Percentiles rank a stretch among this genome's conserved stretches.
These are phyloP conservation scores for Caenorhabditis zanzibari DNA, from an alignment of 2,888 invertebrate genomes.

Conservation along the genomic window DNA sequence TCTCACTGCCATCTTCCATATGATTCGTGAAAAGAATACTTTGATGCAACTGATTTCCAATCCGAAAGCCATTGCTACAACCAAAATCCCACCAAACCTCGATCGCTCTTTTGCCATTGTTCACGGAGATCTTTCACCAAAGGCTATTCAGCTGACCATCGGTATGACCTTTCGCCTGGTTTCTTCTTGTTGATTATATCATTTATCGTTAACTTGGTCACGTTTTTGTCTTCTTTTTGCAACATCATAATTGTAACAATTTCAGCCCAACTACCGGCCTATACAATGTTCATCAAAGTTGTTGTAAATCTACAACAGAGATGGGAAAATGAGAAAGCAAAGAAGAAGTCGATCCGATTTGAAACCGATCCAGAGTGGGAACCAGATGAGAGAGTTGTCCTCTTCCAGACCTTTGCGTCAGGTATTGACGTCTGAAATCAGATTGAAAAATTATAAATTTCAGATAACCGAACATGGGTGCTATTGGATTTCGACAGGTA, in stretches of 20 bases:
- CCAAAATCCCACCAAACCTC: slow-evolving; percentile 35
- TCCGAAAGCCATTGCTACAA: slow-evolving; percentile 27
- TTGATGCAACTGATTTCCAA: slow-evolving; percentile 54
- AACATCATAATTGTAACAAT: slow-evolving; percentile 8
- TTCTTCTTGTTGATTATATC: slow-evolving; percentile 7
- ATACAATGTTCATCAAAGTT: slow-evolving; percentile 77
- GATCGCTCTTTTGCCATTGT: slow-evolving; percentile 54
- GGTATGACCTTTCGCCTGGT: slow-evolving; percentile 49
- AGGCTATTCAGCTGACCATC: slow-evolving; percentile 62
- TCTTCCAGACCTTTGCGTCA: slow-evolving; percentile 78
- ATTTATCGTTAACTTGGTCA: slow-evolving; percentile 15
- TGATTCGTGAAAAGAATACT: slow-evolving; percentile 57
- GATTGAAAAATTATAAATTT: slow-evolving; percentile 8
- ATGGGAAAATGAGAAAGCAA: slow-evolving; percentile 73
- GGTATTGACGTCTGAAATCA: slow-evolving; percentile 50
- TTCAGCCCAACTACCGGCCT: slow-evolving; percentile 77
- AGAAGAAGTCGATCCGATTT: slow-evolving; percentile 77
- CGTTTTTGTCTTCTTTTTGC: slow-evolving; percentile 27
- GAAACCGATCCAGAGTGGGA: slow-evolving; percentile 83
- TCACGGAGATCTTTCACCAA: slow-evolving; percentile 48
- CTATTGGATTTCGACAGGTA: slow-evolving; percentile 82
- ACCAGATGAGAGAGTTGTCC: slow-evolving; percentile 81
- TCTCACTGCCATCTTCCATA: slow-evolving; percentile 53
- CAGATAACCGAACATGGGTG: slow-evolving; percentile 82
- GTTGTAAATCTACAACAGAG: slow-evolving; percentile 74